Evolutionary conservation across 2,113 vertebrate species (phyloP), one percentile per base, ranked within the genome.

Genomic region (Struthidea cinerea): DNA sequence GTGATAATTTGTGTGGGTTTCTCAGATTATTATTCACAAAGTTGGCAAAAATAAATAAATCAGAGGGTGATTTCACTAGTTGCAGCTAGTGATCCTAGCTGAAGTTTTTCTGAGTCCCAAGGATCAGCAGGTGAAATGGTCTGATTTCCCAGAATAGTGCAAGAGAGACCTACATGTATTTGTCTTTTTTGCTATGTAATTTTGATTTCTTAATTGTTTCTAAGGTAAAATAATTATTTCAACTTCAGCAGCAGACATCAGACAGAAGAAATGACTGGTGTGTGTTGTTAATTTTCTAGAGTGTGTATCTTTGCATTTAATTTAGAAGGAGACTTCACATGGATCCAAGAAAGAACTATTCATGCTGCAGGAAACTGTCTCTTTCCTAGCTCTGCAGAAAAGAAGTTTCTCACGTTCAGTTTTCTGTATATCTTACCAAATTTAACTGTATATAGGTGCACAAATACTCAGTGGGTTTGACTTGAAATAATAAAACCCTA

Each of bases 81-180:
- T 93, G 91, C 39, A 92, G 39, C 64, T 84, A 30, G 89, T 85
- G 76, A 91, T 96, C 73, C 74, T 93, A 94, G 69, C 84, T 96
- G 93, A 96, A 97, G 96, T 92, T 97, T 97, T 97, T 98, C 95
- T 94, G 99, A 99, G 99, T 99, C 98, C 97, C 98, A 98, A 97
- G 99, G 99, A 98, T 98, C 98, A 98, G 98, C 98, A 99, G 99
- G 99, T 99, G 98, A 99, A 99, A 98, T 97, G 99, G 99, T 99
- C 90, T 94, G 92, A 59, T 95, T 94, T 77, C 39, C 44, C 33
- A 73, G 61, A 50, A 27, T 24, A 47, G 21, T 75, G 71, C 47
- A 18, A 53, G 46, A 82, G 44, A 57, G 28, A 77, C 22, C 24
- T 90, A 39, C 55, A 55, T 41, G 27, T 28, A 7, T 69, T 50